These are phyloP conservation scores for Nomada ferruginata DNA, from an alignment of 2,888 invertebrate species.

Conservation along the genomic window DNA sequence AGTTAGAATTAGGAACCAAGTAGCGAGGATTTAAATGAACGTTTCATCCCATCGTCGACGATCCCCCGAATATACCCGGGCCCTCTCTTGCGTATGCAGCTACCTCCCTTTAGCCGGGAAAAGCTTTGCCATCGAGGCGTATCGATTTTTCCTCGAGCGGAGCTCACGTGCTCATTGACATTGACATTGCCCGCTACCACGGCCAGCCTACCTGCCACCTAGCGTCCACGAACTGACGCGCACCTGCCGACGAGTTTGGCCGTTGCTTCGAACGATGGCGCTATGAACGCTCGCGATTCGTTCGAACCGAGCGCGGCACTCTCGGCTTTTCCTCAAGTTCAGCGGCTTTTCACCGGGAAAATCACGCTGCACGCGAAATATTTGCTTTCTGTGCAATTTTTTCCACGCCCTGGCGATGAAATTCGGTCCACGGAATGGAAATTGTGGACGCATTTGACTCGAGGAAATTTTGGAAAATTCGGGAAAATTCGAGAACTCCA, in stretches of 20 bases:
- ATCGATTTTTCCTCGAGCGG: slow-evolving; percentile 81
- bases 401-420: too few species aligned
- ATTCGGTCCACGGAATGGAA: too few species aligned
- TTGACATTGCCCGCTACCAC: slow-evolving; percentile 82
- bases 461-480: too few species aligned
- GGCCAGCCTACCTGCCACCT: slow-evolving; percentile 75
- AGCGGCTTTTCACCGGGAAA: slow-evolving; percentile 25
- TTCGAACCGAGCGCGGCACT: neutral
- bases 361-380: neutral
- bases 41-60: neutral
- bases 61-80: slow-evolving; percentile 35
- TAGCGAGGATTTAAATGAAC: slow-evolving; percentile 3
- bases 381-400: too few species aligned
- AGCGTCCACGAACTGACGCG: slow-evolving; percentile 72
- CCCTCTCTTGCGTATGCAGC: slow-evolving; percentile 44
- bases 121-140: slow-evolving; percentile 77
- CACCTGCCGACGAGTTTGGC: slow-evolving; percentile 70
- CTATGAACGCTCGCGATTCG: slow-evolving; percentile 40
- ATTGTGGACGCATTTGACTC: too few species aligned
- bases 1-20: too few species aligned
- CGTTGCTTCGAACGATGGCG: slow-evolving; percentile 74
- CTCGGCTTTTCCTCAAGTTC: slow-evolving; percentile 37
- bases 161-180: slow-evolving; percentile 83
- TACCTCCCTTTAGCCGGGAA: slow-evolving; percentile 61
- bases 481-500: too few species aligned